A percentile compares a stretch with the other conserved stretches of the same genome.
Conservation (phyloP, 92 coral and sea anemone genomes). For the Epizoanthus ramosus region DNA sequence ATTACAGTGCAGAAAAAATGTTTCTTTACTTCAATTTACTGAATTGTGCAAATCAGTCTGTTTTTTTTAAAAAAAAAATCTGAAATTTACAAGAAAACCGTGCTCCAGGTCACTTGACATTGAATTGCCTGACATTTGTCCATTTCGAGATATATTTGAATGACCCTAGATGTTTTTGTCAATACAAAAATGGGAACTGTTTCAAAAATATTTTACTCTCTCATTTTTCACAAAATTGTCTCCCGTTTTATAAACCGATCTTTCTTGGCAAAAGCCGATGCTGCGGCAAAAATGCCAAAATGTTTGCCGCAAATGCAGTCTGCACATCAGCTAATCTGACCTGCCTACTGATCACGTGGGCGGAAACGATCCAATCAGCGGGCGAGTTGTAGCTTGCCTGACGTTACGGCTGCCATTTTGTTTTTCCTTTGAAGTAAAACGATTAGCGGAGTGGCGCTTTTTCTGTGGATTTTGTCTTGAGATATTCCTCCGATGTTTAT, state of each 20-base stretch:
- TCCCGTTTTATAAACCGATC: background rate
- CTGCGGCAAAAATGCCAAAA: background rate
- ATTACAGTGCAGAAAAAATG: no score
- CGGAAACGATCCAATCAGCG: conserved; percentile 65
- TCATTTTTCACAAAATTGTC: background rate
- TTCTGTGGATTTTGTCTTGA: conserved; percentile 80
- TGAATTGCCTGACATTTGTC: no score
- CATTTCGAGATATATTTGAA: background rate
- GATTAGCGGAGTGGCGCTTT: conserved; percentile 84
- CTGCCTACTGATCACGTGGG: conserved; percentile 80
- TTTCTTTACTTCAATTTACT: no score
- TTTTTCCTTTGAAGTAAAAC: conserved; percentile 97
- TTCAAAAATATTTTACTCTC: background rate
- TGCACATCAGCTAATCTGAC: conserved; percentile 43
- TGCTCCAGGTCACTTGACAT: no score
- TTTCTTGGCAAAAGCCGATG: background rate
- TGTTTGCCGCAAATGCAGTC: conserved; percentile 19
- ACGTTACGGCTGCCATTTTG: conserved; percentile 99
- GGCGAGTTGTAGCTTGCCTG: conserved; percentile 83
- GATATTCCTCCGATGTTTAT: conserved; percentile 92
- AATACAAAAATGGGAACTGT: no score
- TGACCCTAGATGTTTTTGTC: background rate
- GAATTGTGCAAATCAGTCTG: no score
- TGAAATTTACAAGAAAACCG: no score
- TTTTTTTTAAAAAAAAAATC: no score